phyloP scores from a whole-genome alignment of 2,888 invertebrate genomes.

The Agrilus cyanescens region DNA sequence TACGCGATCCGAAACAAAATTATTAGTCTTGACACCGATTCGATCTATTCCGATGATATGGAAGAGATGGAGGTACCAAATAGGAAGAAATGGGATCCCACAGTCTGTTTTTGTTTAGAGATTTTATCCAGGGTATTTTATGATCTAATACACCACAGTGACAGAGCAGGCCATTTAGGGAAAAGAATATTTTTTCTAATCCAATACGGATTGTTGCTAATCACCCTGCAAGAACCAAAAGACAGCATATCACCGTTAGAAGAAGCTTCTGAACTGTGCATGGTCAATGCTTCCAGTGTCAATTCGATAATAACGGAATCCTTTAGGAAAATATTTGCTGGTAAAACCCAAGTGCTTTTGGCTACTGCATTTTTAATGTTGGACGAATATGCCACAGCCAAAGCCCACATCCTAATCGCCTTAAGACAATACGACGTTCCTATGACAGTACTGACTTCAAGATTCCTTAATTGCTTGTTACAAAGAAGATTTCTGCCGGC shows the following conservation, averaged over 20 bases:
- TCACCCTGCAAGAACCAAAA: conserved; percentile 23
- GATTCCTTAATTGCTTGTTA: no score
- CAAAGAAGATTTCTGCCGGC: no score
- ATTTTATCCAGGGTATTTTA: conserved; percentile 18
- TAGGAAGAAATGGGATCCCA: conserved; percentile 20
- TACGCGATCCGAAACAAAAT: neutral
- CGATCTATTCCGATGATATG: neutral
- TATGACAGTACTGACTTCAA: conserved; percentile 15
- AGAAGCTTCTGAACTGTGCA: conserved; percentile 18
- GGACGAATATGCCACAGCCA: conserved; percentile 16
- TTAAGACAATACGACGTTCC: conserved; percentile 23
- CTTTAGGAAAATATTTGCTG: conserved; percentile 17
- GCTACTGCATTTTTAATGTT: conserved; percentile 18
- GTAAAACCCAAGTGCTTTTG: conserved; percentile 20
- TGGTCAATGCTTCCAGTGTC: conserved; percentile 15
- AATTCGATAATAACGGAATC: conserved; percentile 9
- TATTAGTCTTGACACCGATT: neutral
- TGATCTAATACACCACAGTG: conserved; percentile 19
- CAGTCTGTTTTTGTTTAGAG: conserved; percentile 23
- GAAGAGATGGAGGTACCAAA: neutral
- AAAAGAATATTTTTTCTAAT: conserved; percentile 26
- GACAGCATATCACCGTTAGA: conserved; percentile 25
- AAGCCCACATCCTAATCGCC: conserved; percentile 19
- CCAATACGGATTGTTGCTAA: conserved; percentile 28
- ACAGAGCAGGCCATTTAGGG: conserved; percentile 18